Conservation (phyloP, 1,140 invertebrate species). For the Ruditapes philippinarum region DNA sequence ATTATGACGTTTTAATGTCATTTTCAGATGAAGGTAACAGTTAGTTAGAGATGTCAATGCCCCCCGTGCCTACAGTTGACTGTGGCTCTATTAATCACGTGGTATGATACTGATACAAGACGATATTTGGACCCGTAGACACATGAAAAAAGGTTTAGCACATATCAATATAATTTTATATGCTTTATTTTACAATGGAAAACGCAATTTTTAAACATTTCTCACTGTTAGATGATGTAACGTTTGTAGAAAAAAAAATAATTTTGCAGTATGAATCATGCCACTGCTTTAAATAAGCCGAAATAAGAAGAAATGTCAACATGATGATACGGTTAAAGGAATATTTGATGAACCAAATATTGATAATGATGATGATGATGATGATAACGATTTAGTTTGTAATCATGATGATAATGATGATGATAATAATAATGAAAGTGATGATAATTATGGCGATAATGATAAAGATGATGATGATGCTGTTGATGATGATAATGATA, state of each 20-base stretch:
- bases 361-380: not conserved
- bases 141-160: slow-evolving; percentile 4
- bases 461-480: too few species aligned
- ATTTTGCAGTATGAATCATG: not conserved
- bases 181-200: too few species aligned
- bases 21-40: too few species aligned
- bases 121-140: slow-evolving; percentile 30
- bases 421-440: too few species aligned
- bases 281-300: not conserved
- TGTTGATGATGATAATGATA: too few species aligned
- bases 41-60: too few species aligned
- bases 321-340: not conserved
- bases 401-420: too few species aligned
- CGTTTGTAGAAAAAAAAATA: not conserved
- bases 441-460: too few species aligned
- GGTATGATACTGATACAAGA: slow-evolving; percentile 40
- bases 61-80: too few species aligned
- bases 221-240: not conserved
- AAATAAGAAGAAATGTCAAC: not conserved
- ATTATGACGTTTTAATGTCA: too few species aligned
- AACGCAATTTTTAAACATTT: not conserved
- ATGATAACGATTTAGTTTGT: too few species aligned
- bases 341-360: not conserved
- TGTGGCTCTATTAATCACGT: not conserved
- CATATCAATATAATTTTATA: too few species aligned